phyloP scores from a whole-genome alignment of 2,113 vertebrate genomes.

The Corythaixoides concolor region DNA sequence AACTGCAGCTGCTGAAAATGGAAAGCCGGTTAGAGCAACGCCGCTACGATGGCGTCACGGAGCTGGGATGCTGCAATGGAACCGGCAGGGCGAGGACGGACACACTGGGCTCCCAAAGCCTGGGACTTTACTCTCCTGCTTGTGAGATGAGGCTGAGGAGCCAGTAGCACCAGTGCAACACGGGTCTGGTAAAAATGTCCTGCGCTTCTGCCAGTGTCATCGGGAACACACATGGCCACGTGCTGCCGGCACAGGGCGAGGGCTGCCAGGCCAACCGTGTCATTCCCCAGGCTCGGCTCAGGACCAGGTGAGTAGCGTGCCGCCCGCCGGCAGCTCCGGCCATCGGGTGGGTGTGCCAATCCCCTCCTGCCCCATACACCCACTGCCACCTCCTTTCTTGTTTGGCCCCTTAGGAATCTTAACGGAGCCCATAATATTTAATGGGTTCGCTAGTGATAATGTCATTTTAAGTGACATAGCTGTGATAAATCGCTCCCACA shows the following conservation, averaged over 20 bases:
- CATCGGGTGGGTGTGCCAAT: fast-evolving
- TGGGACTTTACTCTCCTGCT: neutral
- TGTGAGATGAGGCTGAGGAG: neutral
- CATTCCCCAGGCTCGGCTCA: neutral
- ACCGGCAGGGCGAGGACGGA: neutral
- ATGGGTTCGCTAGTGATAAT: conserved; percentile 30
- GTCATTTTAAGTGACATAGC: conserved; percentile 51
- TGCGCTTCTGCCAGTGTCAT: neutral
- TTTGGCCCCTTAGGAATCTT: neutral
- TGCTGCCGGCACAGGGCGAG: neutral
- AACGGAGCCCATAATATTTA: conserved; percentile 27
- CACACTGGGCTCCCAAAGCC: fast-evolving
- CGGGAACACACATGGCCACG: fast-evolving
- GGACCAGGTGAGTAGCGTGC: neutral
- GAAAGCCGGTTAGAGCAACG: neutral
- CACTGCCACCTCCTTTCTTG: neutral
- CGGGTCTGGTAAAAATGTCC: neutral
- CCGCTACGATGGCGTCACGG: fast-evolving
- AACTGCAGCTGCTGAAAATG: neutral
- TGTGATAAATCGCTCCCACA: conserved; percentile 46
- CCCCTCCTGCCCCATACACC: neutral
- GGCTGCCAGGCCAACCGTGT: no score
- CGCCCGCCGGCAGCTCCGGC: neutral
- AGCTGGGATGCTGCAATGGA: neutral
- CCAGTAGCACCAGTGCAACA: fast-evolving